Evolutionary conservation across 2,888 invertebrate species (phyloP).

Genomic region (Acanthosepion pharaonis): DNA sequence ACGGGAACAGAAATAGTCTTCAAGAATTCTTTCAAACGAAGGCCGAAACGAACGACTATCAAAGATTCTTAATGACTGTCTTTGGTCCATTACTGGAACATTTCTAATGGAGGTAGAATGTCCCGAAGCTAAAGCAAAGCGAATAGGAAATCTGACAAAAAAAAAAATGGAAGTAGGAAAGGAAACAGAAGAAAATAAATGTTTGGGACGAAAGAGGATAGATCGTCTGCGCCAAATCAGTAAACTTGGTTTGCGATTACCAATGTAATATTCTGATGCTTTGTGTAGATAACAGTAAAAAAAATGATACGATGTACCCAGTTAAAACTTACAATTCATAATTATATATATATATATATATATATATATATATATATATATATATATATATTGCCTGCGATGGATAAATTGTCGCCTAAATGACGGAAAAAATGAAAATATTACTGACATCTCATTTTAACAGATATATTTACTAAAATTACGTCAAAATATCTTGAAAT

Average conservation of each 20-base stretch:
- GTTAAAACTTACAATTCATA: too few species aligned
- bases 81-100: constrained; percentile 18
- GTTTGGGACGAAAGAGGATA: not conserved
- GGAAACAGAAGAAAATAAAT: not conserved
- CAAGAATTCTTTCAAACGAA: not conserved
- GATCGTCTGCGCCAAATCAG: not conserved
- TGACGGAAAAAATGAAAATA: too few species aligned
- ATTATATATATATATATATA: too few species aligned
- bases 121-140: not conserved
- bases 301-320: too few species aligned
- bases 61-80: constrained; percentile 21
- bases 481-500: too few species aligned
- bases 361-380: too few species aligned
- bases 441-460: too few species aligned
- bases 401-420: too few species aligned
- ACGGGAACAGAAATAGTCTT: constrained; percentile 6
- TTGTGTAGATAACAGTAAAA: not conserved
- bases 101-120: not conserved
- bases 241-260: not conserved
- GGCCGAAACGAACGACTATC: constrained; percentile 11
- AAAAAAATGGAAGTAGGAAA: not conserved
- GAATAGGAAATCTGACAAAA: not conserved
- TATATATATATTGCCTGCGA: too few species aligned
- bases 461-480: too few species aligned
- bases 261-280: not conserved